Evolutionary conservation across 2,888 invertebrate species (phyloP).

Genomic region (Oscheius sp.): DNA sequence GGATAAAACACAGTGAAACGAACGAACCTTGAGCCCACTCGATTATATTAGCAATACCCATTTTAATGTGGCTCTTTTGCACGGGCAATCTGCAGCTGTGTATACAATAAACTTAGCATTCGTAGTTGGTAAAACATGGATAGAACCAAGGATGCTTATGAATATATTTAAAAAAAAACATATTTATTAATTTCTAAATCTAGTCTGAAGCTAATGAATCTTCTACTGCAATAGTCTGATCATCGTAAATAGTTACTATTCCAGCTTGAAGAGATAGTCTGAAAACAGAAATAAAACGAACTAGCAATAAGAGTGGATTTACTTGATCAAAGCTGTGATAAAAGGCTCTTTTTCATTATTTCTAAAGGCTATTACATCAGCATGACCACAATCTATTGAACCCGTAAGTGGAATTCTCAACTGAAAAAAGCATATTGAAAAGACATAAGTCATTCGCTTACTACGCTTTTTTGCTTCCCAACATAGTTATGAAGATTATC

Average conservation of each 20-base stretch:
- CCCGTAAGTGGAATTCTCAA: slow-evolving; percentile 63
- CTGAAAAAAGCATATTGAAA: slow-evolving; percentile 34
- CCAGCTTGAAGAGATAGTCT: slow-evolving; percentile 40
- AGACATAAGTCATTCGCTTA: slow-evolving; percentile 34
- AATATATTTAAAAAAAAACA: slow-evolving; percentile 2
- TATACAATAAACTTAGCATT: background rate
- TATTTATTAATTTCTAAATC: slow-evolving; percentile 4
- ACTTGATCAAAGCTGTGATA: slow-evolving; percentile 44
- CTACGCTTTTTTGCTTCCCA: slow-evolving; percentile 58
- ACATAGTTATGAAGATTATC: slow-evolving; percentile 65
- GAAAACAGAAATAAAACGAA: too few species aligned
- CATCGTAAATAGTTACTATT: slow-evolving; percentile 58
- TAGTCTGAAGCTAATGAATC: slow-evolving; percentile 16
- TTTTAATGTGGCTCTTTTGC: background rate
- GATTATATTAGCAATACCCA: slow-evolving; percentile 50
- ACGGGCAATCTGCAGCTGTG: background rate
- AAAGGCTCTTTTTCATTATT: slow-evolving; percentile 38
- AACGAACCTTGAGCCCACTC: slow-evolving; percentile 45
- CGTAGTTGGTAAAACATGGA: background rate
- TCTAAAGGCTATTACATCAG: slow-evolving; percentile 57
- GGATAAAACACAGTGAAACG: background rate
- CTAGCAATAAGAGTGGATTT: background rate
- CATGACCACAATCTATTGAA: slow-evolving; percentile 55
- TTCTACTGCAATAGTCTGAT: slow-evolving; percentile 33
- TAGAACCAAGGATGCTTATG: too few species aligned